phyloP scores from a whole-genome alignment of 2,797 vertebrate species.

The Xenentodon cancila region DNA sequence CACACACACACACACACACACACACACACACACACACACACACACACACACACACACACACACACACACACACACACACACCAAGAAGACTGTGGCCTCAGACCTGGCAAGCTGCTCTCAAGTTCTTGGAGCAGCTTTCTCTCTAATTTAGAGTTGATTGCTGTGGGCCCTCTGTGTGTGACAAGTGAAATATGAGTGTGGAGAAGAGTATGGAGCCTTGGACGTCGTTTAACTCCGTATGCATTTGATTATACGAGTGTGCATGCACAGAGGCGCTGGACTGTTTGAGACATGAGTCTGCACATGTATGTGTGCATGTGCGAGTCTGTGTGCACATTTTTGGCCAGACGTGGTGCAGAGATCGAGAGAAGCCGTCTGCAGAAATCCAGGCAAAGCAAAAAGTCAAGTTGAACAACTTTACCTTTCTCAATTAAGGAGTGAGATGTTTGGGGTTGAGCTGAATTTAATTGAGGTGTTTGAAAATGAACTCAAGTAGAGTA shows the following conservation, averaged over 20 bases:
- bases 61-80: constrained; percentile 32
- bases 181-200: constrained; percentile 75
- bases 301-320: constrained; percentile 38
- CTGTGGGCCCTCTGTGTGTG: constrained; percentile 64
- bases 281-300: constrained; percentile 10
- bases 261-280: constrained; percentile 26
- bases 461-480: constrained; percentile 20
- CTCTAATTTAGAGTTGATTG: constrained; percentile 81
- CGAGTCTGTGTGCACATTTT: constrained; percentile 50
- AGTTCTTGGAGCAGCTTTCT: constrained; percentile 73
- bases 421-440: constrained; percentile 39
- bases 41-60: no score
- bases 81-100: constrained; percentile 61
- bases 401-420: constrained; percentile 51
- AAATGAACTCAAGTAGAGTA: constrained; percentile 14
- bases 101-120: constrained; percentile 62
- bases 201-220: constrained; percentile 62
- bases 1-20: constrained; percentile 29
- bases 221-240: constrained; percentile 45
- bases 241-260: constrained; percentile 47
- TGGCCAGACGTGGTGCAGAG: constrained; percentile 47
- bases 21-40: no score
- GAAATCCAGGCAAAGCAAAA: constrained; percentile 57
- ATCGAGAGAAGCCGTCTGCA: constrained; percentile 57
- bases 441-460: constrained; percentile 38